Evolutionary conservation across 2,888 invertebrate genomes (phyloP), one percentile per base, ranked within the genome.

Genomic region (Antitype chi): DNA sequence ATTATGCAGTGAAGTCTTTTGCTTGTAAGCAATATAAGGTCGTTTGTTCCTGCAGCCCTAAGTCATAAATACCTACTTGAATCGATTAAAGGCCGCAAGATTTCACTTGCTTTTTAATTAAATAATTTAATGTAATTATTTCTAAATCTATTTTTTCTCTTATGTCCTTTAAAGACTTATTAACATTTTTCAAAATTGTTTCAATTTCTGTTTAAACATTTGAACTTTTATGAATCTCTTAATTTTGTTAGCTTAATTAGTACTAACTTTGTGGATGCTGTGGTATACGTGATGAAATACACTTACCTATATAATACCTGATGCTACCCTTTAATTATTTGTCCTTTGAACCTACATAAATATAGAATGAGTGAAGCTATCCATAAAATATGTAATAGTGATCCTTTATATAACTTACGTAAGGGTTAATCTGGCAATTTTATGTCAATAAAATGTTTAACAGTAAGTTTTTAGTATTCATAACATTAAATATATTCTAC

Each of bases 381-480:
- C n/a, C 57, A 75, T 64, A 79, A 68, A 57, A 63, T 15, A 70
- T 57, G 52, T 75, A 81, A 81, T 32, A 81, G 20, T 32, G 43
- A 57, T 68, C 43, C 63, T 78, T 74, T 25, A 57, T 62, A 2
- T 47, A 68, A 64, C n/a, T 75, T 75, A 81, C 63, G 63, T 47
- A 75, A 78, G 38, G 55, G 60, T 63, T 52, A 70, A 64, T 69
- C 57, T 57, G 68, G 4, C 57, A 38, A 75, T 75, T 76, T 76
- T 53, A 68, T 77, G 52, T 52, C 67, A 71, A 63, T 80, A 82
- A 81, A 77, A 81, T 52, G 63, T 76, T 76, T 60, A 82, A 82
- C 66, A 15, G 49, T 78, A 64, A 73, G 73, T 78, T 82, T 81
- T 79, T 67, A 76, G 28, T 80, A 76, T 81, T 76, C 81, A 81